Evolutionary conservation across 2,113 vertebrate genomes (phyloP), one percentile per base, ranked within the genome.

Genomic region (Erinaceus europaeus): DNA sequence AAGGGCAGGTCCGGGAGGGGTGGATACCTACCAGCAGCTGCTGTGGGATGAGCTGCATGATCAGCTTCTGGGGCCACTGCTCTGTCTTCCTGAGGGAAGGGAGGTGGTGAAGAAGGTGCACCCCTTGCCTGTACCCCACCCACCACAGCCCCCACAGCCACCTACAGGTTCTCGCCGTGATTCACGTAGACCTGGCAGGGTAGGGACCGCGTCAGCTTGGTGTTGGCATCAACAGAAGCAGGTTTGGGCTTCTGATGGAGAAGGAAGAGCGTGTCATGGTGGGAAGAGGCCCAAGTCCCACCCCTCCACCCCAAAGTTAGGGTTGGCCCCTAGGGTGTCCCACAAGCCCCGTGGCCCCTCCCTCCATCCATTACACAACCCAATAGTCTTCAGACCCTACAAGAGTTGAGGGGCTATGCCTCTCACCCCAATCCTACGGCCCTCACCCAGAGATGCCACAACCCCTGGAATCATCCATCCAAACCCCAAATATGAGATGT

Each of bases 1-100:
- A n/a, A n/a, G 53, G 25, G 17, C 0, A 9, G 6, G 68, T 80
- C 46, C 0, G 6, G 44, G 6, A 4, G 9, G 10, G 20, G 59
- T 55, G 52, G 52, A 55, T 6, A 17, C 97, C 96, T 95, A 99
- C 98, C 97, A 99, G 92, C 64, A 99, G 95, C 92, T 98, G 98
- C 86, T 99, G 98, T 0, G 98, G 98, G 93, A 99, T 99, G 44
- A 99, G 97, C 96, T 99, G 98, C 98, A 99, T 99, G 92, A 99
- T 98, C 57, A 99, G 97, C 85, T 99, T 99, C 96, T 98, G 98
- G 0, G 98, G 98, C 98, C 98, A 99, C 94, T 99, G 98, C 82
- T 99, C 98, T 0, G 98, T 98, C 94, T 98, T 99, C 88, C 98
- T 99, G 96, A 38, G 68, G 0, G 7, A 2, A 15, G 4, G 75